These are phyloP conservation scores for Aquatica leii DNA, from an alignment of 2,888 invertebrate species.

Conservation along the genomic window DNA sequence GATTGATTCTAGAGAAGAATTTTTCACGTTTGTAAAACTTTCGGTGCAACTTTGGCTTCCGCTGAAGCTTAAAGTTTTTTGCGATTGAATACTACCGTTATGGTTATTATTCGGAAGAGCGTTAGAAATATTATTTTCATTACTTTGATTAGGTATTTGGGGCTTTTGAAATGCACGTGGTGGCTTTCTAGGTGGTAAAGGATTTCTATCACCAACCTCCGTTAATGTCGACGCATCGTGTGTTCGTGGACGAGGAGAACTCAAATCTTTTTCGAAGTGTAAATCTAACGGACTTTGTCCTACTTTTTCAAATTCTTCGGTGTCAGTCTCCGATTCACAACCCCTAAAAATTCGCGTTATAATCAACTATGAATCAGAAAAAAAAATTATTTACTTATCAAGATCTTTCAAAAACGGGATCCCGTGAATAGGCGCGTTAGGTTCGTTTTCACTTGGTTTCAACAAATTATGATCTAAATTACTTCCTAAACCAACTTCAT, in stretches of 20 bases:
- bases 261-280: slow-evolving; percentile 59
- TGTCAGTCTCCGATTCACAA: slow-evolving; percentile 83
- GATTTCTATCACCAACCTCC: slow-evolving; percentile 64
- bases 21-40: slow-evolving; percentile 57
- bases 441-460: slow-evolving; percentile 57
- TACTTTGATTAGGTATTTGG: slow-evolving; percentile 30
- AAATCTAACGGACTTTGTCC: slow-evolving; percentile 67
- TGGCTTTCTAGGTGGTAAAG: slow-evolving; percentile 60
- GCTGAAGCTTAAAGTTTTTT: slow-evolving; percentile 55
- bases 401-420: slow-evolving; percentile 58
- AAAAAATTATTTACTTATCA: slow-evolving; percentile 53
- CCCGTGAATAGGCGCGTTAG: slow-evolving; percentile 51
- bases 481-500: slow-evolving; percentile 56
- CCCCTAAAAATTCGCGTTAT: slow-evolving; percentile 71
- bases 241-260: slow-evolving; percentile 62
- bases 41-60: slow-evolving; percentile 54
- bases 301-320: slow-evolving; percentile 84
- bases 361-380: too few relatives aligned
- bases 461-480: slow-evolving; percentile 57
- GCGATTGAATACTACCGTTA: slow-evolving; percentile 48
- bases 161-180: slow-evolving; percentile 58
- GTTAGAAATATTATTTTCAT: slow-evolving; percentile 17
- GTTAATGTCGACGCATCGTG: slow-evolving; percentile 66
- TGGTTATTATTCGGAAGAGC: slow-evolving; percentile 8
- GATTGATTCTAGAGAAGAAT: slow-evolving; percentile 57